phyloP scores from a whole-genome alignment of 2,888 invertebrate species.

The Ophion ventricosus region DNA sequence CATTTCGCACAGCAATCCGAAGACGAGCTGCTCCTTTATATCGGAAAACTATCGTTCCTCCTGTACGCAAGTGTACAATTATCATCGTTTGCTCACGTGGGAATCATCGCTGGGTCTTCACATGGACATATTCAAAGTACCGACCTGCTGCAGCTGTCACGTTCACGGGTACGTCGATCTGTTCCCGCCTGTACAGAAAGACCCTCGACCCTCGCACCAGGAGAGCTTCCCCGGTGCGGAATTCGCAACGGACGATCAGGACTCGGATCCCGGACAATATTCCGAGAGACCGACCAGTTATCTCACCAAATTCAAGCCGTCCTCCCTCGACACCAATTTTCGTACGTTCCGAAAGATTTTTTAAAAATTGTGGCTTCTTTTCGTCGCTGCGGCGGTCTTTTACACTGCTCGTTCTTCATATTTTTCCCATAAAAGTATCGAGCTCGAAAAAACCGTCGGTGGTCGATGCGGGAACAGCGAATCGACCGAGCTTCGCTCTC shows the following conservation, averaged over 20 bases:
- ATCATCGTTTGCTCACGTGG: constrained; percentile 92
- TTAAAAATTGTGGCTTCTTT: not conserved
- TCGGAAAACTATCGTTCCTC: constrained; percentile 92
- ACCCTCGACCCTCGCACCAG: constrained; percentile 84
- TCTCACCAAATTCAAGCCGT: constrained; percentile 69
- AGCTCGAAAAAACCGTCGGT: constrained; percentile 72
- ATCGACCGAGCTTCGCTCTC: constrained; percentile 73
- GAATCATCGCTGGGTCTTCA: constrained; percentile 91
- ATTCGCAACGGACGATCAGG: constrained; percentile 75
- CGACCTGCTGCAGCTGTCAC: constrained; percentile 93
- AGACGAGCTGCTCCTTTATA: constrained; percentile 90
- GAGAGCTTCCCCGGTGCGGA: constrained; percentile 86
- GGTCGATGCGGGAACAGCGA: constrained; percentile 68
- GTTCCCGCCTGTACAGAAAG: constrained; percentile 87
- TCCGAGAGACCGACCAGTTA: constrained; percentile 70
- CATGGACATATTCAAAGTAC: constrained; percentile 93
- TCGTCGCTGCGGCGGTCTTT: too few species aligned
- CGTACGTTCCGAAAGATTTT: constrained; percentile 63
- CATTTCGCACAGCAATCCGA: constrained; percentile 86
- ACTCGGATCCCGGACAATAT: constrained; percentile 70
- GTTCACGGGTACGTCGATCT: constrained; percentile 90
- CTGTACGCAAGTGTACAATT: constrained; percentile 93
- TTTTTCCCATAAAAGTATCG: constrained; percentile 64
- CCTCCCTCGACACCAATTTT: constrained; percentile 70
- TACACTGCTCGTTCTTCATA: not conserved